A percentile compares a stretch with the other conserved stretches of the same genome.
Evolutionary conservation across 2,888 invertebrate genomes (phyloP).

Genomic region (Myopa tessellatipennis): DNA sequence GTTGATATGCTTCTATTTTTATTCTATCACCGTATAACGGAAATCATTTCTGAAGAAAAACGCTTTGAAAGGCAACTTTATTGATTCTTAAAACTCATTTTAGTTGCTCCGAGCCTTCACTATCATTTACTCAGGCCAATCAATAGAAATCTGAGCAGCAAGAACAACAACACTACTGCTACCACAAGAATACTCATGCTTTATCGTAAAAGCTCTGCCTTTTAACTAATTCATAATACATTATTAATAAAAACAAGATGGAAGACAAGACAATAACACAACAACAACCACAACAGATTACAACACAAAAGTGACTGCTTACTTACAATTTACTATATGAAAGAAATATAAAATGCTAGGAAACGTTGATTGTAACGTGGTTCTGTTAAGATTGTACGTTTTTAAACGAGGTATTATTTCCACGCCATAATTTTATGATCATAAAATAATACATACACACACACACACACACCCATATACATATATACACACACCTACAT

Average conservation of each 20-base stretch:
- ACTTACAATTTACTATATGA: background rate
- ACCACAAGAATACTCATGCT: background rate
- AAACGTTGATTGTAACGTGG: background rate
- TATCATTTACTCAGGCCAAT: too few relatives aligned
- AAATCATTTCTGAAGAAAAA: too few relatives aligned
- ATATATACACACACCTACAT: background rate
- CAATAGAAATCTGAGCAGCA: too few relatives aligned
- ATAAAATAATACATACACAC: background rate
- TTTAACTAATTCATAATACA: background rate
- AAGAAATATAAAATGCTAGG: background rate
- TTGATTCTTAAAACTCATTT: too few relatives aligned
- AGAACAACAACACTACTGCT: background rate
- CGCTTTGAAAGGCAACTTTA: too few relatives aligned
- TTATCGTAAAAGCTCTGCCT: constrained; percentile 1
- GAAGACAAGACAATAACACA: background rate
- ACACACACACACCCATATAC: background rate
- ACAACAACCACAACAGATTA: constrained; percentile 28
- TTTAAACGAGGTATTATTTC: constrained; percentile 38
- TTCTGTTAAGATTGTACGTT: constrained; percentile 7
- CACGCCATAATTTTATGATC: constrained; percentile 36
- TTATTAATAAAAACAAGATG: too few relatives aligned
- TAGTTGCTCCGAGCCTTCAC: too few relatives aligned
- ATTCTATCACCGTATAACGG: too few relatives aligned
- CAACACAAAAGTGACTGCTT: background rate
- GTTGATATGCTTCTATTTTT: too few relatives aligned